Conservation (phyloP, 2,113 vertebrate genomes). For the Gnathonemus longibarbis region DNA sequence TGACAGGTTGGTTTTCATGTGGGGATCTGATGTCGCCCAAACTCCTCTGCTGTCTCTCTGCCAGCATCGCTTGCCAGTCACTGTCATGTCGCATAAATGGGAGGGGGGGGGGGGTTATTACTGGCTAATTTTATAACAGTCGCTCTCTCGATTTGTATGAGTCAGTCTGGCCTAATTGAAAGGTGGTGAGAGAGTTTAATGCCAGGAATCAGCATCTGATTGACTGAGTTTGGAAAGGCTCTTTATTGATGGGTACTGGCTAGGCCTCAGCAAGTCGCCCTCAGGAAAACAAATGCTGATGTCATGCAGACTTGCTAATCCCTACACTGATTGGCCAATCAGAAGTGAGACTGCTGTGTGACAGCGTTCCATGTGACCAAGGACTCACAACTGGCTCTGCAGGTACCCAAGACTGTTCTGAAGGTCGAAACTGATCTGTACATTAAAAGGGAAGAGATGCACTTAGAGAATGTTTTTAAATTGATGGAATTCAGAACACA, state of each 20-base stretch:
- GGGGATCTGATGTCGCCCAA: background rate
- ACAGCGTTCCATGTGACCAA: background rate
- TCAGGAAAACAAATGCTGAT: background rate
- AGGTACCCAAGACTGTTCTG: background rate
- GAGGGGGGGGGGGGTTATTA: conserved; percentile 3
- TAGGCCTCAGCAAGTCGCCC: background rate
- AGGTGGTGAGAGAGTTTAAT: background rate
- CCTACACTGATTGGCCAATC: background rate
- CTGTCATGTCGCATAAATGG: conserved; percentile 13
- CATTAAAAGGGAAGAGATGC: background rate
- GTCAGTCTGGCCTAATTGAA: conserved; percentile 12
- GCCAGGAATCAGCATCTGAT: background rate
- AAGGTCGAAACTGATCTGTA: background rate
- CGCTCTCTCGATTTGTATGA: conserved; percentile 10
- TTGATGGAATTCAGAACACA: background rate
- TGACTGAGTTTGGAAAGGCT: background rate
- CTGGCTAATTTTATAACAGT: conserved; percentile 20
- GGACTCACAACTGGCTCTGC: background rate
- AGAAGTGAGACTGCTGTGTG: background rate
- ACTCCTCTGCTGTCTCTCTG: background rate
- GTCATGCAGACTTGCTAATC: background rate
- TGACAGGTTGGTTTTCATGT: background rate
- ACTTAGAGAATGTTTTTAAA: background rate
- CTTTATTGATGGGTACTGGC: background rate
- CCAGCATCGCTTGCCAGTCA: background rate